These are phyloP conservation scores for Pachydiplax longipennis DNA, from an alignment of 2,888 invertebrate genomes.

Conservation along the genomic window DNA sequence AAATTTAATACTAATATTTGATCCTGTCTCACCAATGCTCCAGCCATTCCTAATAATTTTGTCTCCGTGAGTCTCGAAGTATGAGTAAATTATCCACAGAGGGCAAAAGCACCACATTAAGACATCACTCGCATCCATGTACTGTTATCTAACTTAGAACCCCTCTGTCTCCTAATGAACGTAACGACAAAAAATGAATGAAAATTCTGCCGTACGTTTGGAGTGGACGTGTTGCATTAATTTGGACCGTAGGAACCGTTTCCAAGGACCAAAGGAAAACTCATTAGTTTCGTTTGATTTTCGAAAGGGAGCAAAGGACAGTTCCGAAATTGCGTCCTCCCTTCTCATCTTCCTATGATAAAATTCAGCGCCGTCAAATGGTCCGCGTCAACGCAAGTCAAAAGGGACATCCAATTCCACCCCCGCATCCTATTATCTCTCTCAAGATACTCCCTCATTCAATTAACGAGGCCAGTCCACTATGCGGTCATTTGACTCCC, in stretches of 20 bases:
- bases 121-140: too few species aligned
- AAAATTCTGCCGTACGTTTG: not conserved
- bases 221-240: not conserved
- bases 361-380: not conserved
- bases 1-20: too few species aligned
- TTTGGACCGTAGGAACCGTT: not conserved
- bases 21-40: too few species aligned
- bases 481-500: not conserved
- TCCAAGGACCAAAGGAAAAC: not conserved
- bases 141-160: too few species aligned
- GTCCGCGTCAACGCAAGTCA: not conserved
- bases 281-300: slow-evolving; percentile 8
- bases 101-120: too few species aligned
- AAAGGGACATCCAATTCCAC: not conserved
- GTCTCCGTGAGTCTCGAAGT: too few species aligned
- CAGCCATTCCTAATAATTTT: too few species aligned
- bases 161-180: too few species aligned
- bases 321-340: not conserved
- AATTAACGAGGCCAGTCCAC: slow-evolving; percentile 11
- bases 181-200: not conserved
- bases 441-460: not conserved
- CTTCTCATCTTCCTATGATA: not conserved
- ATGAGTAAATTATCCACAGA: too few species aligned
- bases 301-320: not conserved
- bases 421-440: not conserved